These are phyloP conservation scores for Daktulosphaira vitifoliae DNA, from an alignment of 1,140 invertebrate genomes.

Conservation along the genomic window DNA sequence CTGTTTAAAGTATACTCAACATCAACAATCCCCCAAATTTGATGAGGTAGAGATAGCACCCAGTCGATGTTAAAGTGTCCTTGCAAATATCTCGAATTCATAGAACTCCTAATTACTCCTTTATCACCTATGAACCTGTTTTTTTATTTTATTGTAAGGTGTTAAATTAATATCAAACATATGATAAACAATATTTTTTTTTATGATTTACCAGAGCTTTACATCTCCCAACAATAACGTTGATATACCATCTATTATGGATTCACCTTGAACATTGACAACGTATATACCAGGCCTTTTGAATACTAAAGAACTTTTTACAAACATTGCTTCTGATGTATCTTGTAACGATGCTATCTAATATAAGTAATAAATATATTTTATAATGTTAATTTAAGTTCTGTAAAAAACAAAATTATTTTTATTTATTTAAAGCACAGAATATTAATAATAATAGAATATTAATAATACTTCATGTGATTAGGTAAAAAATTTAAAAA, in stretches of 20 bases:
- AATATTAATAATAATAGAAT: no score
- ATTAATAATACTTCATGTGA: no score
- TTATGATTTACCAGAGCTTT: neutral
- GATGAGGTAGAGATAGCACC: neutral
- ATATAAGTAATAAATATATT: no score
- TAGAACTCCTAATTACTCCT: conserved; percentile 12
- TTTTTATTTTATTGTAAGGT: no score
- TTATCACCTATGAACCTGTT: conserved; percentile 11
- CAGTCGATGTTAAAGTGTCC: conserved; percentile 23
- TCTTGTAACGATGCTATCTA: conserved; percentile 24
- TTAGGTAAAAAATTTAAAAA: no score
- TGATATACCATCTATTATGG: conserved; percentile 10
- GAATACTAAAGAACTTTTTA: conserved; percentile 21
- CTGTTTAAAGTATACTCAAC: conserved; percentile 3
- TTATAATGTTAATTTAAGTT: no score
- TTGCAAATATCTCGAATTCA: conserved; percentile 23
- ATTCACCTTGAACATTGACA: conserved; percentile 20
- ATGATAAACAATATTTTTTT: no score
- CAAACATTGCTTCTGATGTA: conserved; percentile 6
- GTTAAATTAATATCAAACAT: no score
- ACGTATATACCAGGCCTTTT: conserved; percentile 9
- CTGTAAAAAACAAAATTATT: no score
- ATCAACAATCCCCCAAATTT: conserved; percentile 15
- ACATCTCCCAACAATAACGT: conserved; percentile 16
- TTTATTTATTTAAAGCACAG: no score